These are phyloP conservation scores for Chascanopsetta lugubris DNA, from an alignment of 2,113 vertebrate species.

Conservation along the genomic window DNA sequence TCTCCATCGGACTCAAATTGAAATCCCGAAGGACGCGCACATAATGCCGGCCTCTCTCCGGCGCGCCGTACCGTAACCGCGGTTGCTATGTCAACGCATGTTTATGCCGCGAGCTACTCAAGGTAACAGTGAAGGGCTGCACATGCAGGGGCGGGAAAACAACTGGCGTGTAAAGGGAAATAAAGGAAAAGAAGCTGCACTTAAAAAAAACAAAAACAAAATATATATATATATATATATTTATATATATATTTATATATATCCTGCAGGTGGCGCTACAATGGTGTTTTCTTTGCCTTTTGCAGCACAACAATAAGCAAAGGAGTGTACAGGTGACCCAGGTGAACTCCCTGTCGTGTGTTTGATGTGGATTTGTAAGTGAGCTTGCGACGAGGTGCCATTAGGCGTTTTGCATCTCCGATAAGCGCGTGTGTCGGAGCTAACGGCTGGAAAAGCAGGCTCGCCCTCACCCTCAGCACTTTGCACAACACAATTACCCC, in stretches of 20 bases:
- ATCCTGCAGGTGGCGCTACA: background rate
- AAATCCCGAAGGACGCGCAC: background rate
- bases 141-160: background rate
- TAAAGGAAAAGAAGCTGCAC: too few species aligned
- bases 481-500: constrained; percentile 18
- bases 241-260: too few species aligned
- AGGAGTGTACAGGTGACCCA: background rate
- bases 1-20: background rate
- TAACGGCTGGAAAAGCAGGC: background rate
- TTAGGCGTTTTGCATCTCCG: background rate
- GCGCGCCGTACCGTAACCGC: background rate
- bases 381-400: background rate
- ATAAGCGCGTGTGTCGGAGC: constrained; percentile 10
- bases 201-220: too few species aligned
- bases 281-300: background rate
- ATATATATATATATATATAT: too few species aligned
- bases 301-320: background rate
- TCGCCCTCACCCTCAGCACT: background rate
- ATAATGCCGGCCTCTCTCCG: background rate
- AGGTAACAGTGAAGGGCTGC: background rate
- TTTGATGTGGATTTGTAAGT: background rate
- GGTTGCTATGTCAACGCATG: background rate
- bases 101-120: background rate
- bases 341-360: background rate
- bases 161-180: background rate